A percentile compares a stretch with the other conserved stretches of the same genome.
Evolutionary conservation across 1,140 invertebrate genomes (phyloP).

Genomic region (Schmidtea mediterranea): DNA sequence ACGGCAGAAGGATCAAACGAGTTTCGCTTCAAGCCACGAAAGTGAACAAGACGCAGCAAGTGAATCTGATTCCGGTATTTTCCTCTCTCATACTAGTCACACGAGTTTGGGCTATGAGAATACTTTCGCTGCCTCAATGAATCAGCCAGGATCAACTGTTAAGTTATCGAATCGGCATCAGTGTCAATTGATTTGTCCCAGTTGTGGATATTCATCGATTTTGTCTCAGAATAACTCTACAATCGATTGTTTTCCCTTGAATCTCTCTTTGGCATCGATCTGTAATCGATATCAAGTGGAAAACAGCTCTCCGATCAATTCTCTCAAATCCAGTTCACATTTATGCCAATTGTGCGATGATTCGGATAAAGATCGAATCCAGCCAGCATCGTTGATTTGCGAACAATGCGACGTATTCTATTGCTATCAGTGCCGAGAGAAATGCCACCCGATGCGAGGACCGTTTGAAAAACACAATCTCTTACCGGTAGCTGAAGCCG

Average conservation of each 20-base stretch:
- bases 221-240: slow-evolving; percentile 58
- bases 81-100: slow-evolving; percentile 40
- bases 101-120: not conserved
- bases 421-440: slow-evolving; percentile 62
- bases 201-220: slow-evolving; percentile 72
- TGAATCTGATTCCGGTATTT: slow-evolving; percentile 79
- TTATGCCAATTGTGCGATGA: slow-evolving; percentile 68
- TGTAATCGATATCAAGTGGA: no score
- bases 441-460: slow-evolving; percentile 63
- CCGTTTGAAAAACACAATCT: slow-evolving; percentile 67
- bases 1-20: slow-evolving; percentile 33
- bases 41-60: slow-evolving; percentile 38
- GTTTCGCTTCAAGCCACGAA: slow-evolving; percentile 44
- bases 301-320: not conserved
- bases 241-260: slow-evolving; percentile 71
- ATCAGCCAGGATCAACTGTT: no score
- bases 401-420: slow-evolving; percentile 86
- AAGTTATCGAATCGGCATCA: no score
- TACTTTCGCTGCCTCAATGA: no score
- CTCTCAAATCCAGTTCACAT: slow-evolving; percentile 30
- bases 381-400: slow-evolving; percentile 52
- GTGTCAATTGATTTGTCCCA: slow-evolving; percentile 40
- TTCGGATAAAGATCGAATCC: slow-evolving; percentile 41
- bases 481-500: slow-evolving; percentile 30
- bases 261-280: slow-evolving; percentile 7